phyloP scores from a whole-genome alignment of 2,888 invertebrate species.

The Spisula subtruncata region DNA sequence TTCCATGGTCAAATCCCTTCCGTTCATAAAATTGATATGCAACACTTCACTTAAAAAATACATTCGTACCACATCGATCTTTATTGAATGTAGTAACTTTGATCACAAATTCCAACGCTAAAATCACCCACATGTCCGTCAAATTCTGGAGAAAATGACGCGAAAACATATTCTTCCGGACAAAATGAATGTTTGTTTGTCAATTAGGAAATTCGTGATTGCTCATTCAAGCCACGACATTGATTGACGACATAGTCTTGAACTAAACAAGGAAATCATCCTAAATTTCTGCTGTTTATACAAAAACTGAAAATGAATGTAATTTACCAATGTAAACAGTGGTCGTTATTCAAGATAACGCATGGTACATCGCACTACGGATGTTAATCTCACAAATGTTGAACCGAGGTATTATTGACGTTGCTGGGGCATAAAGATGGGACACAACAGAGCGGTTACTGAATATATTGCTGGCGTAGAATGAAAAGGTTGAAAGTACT shows the following conservation, averaged over 20 bases:
- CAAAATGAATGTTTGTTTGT: slow-evolving; percentile 5
- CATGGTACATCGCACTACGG: neutral
- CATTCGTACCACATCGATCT: no score
- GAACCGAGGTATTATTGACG: neutral
- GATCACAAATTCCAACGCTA: no score
- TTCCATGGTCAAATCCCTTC: no score
- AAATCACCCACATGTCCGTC: neutral
- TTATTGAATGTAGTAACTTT: no score
- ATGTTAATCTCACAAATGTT: neutral
- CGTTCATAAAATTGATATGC: no score
- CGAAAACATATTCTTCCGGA: neutral
- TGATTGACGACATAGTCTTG: neutral
- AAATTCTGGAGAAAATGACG: neutral
- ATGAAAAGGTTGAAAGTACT: no score
- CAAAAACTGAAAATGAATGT: neutral
- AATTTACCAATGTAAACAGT: neutral
- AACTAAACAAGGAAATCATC: neutral
- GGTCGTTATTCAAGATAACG: neutral
- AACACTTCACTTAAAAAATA: no score
- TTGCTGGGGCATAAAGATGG: neutral
- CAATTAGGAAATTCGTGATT: slow-evolving; percentile 23
- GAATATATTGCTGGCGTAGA: no score
- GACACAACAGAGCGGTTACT: no score
- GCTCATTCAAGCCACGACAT: neutral
- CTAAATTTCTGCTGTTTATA: neutral